Percentiles rank a stretch among this genome's conserved stretches.
phyloP scores from a whole-genome alignment of 2,888 invertebrate species.

The Pachydiplax longipennis region DNA sequence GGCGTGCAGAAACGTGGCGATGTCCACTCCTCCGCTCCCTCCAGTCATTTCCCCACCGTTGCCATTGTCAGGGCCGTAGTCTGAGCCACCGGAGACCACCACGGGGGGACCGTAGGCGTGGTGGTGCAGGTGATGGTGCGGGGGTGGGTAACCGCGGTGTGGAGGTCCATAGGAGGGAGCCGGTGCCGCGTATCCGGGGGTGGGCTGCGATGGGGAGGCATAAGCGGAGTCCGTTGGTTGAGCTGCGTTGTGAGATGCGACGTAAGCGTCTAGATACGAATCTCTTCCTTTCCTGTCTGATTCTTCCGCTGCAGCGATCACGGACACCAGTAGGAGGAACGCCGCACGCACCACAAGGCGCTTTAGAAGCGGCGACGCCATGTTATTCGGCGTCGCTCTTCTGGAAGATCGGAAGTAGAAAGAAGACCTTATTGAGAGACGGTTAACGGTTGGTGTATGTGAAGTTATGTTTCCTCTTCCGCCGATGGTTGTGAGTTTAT shows the following conservation, averaged over 20 bases:
- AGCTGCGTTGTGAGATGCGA: background rate
- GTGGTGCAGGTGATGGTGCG: constrained; percentile 2
- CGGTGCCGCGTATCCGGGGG: background rate
- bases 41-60: background rate
- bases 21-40: background rate
- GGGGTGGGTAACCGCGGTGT: background rate
- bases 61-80: background rate
- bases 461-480: background rate
- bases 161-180: background rate
- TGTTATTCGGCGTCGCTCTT: background rate
- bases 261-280: constrained; percentile 15
- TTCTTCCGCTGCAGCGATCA: background rate
- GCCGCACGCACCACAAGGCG: background rate
- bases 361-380: background rate
- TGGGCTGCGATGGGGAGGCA: background rate
- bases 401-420: background rate
- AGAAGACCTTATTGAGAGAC: background rate
- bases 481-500: background rate
- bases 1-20: constrained; percentile 10
- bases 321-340: background rate
- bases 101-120: background rate
- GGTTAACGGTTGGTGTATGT: background rate
- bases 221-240: background rate
- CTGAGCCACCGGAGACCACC: background rate
- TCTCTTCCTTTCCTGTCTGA: background rate